Percentiles rank a stretch among this genome's conserved stretches.
These are phyloP conservation scores for Papilio glaucus DNA, from an alignment of 1,140 invertebrate species.

Conservation along the genomic window DNA sequence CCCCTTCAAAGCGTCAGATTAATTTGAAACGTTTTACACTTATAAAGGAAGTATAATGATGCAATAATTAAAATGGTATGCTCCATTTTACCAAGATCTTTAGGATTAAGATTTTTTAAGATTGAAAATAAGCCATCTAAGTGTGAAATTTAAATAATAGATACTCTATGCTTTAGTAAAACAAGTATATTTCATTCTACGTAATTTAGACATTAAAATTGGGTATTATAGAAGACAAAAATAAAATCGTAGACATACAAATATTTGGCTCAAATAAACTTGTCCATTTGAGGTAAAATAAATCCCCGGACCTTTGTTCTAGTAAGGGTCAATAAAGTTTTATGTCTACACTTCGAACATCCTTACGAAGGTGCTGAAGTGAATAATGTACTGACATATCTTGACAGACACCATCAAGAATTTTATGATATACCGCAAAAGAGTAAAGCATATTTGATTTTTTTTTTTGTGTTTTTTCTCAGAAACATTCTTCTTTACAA, in stretches of 20 bases:
- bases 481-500: no score
- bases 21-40: no score
- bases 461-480: not conserved
- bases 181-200: no score
- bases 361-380: not conserved
- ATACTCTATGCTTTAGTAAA: no score
- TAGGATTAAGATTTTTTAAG: no score
- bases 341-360: not conserved
- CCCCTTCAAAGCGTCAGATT: no score
- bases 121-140: no score
- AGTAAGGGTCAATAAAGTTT: slow-evolving; percentile 15
- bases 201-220: no score
- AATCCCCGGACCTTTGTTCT: slow-evolving; percentile 2
- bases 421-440: not conserved
- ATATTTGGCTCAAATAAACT: not conserved
- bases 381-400: not conserved
- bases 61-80: no score
- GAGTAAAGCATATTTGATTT: not conserved
- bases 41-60: no score
- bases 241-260: not conserved
- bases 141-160: no score
- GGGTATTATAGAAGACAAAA: not conserved
- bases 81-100: no score
- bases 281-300: not conserved
- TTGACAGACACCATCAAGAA: not conserved